phyloP scores from a whole-genome alignment of 2,888 invertebrate species.

The Drosophila anomalata region DNA sequence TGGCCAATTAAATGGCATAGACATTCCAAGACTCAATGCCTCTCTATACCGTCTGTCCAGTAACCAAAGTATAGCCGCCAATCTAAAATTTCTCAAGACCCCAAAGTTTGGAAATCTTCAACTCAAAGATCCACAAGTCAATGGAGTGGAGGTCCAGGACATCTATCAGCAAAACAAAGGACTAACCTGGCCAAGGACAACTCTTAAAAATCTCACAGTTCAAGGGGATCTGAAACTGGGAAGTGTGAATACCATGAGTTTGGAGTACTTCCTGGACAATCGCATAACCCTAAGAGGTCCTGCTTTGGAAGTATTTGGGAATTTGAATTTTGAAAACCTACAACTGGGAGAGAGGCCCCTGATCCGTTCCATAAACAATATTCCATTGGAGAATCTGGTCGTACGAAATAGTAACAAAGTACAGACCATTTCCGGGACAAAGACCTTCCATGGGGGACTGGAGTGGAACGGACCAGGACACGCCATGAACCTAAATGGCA shows the following conservation, averaged over 20 bases:
- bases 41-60: slow-evolving; percentile 78
- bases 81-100: slow-evolving; percentile 61
- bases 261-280: slow-evolving; percentile 75
- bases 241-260: slow-evolving; percentile 71
- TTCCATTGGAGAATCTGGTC: slow-evolving; percentile 70
- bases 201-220: slow-evolving; percentile 50
- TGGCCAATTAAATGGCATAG: slow-evolving; percentile 64
- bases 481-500: slow-evolving; percentile 69
- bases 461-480: slow-evolving; percentile 73
- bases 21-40: slow-evolving; percentile 71
- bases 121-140: slow-evolving; percentile 60
- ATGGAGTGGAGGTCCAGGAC: slow-evolving; percentile 43
- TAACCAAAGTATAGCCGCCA: slow-evolving; percentile 55
- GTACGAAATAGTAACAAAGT: slow-evolving; percentile 58
- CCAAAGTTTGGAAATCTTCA: slow-evolving; percentile 54
- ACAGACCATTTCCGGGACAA: slow-evolving; percentile 72
- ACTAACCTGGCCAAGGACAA: slow-evolving; percentile 56
- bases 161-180: slow-evolving; percentile 57
- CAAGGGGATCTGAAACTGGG: slow-evolving; percentile 55
- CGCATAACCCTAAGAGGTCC: slow-evolving; percentile 72
- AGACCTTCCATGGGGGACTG: slow-evolving; percentile 68
- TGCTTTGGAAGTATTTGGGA: slow-evolving; percentile 76
- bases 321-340: slow-evolving; percentile 74
- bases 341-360: slow-evolving; percentile 60
- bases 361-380: slow-evolving; percentile 75